phyloP scores from a whole-genome alignment of 2,797 vertebrate genomes.

The Artibeus lituratus region DNA sequence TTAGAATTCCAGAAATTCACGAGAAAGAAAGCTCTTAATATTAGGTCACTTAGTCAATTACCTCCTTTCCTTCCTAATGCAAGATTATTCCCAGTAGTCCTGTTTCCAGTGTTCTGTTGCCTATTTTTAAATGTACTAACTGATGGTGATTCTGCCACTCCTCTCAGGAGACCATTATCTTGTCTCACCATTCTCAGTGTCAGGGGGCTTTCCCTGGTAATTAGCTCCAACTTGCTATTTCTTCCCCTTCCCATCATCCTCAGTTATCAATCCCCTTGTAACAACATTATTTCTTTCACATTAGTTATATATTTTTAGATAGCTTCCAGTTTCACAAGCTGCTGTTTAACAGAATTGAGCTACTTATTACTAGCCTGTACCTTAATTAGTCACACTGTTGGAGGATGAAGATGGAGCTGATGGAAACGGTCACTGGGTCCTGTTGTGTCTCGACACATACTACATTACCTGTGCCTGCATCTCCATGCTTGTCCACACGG shows the following conservation, averaged over 20 bases:
- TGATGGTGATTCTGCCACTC: constrained; percentile 68
- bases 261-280: constrained; percentile 64
- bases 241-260: constrained; percentile 67
- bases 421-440: neutral
- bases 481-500: neutral
- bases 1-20: constrained; percentile 64
- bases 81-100: constrained; percentile 69
- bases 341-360: constrained; percentile 42
- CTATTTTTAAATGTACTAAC: constrained; percentile 76
- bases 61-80: constrained; percentile 67
- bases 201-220: constrained; percentile 71
- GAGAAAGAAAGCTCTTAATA: constrained; percentile 70
- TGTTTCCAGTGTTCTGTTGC: constrained; percentile 65
- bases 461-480: neutral
- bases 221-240: constrained; percentile 69
- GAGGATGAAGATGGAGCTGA: constrained; percentile 23
- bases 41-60: constrained; percentile 76
- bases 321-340: constrained; percentile 43
- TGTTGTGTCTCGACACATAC: neutral
- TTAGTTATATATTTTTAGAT: constrained; percentile 59
- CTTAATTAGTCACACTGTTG: constrained; percentile 34
- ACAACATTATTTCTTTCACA: constrained; percentile 57
- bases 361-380: neutral
- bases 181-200: constrained; percentile 55
- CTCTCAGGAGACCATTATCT: constrained; percentile 69